Percentiles rank a stretch among this genome's conserved stretches.
phyloP scores from a whole-genome alignment of 2,797 vertebrate species.

The Peromyscus aztecus region DNA sequence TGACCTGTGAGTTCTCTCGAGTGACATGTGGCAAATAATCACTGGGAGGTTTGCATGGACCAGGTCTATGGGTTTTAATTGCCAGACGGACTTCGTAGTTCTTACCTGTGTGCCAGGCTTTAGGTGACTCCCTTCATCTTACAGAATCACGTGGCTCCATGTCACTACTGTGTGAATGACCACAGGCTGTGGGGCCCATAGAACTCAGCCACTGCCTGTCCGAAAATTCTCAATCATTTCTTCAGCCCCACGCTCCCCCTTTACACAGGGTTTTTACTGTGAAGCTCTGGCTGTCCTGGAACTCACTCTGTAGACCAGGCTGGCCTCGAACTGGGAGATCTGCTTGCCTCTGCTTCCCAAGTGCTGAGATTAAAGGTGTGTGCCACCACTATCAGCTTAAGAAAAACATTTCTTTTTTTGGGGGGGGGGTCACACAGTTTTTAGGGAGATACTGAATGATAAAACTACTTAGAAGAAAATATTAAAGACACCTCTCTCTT shows the following conservation, averaged over 20 bases:
- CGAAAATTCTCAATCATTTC: neutral
- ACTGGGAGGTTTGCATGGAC: neutral
- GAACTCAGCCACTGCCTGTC: neutral
- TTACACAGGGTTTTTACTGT: neutral
- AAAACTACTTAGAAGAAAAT: constrained; percentile 5
- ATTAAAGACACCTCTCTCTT: neutral
- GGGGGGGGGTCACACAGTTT: neutral
- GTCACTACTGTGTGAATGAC: neutral
- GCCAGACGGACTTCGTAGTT: too few species aligned
- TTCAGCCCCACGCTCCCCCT: neutral
- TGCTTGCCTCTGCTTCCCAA: neutral
- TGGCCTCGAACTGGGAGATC: neutral
- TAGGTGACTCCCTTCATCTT: neutral
- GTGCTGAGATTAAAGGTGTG: neutral
- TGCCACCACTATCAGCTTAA: neutral
- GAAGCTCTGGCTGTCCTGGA: neutral
- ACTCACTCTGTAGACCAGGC: neutral
- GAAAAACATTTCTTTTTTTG: neutral
- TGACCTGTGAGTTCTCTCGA: neutral
- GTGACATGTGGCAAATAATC: neutral
- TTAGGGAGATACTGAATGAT: neutral
- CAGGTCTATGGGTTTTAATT: neutral
- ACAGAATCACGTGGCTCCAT: neutral
- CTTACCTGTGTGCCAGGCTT: neutral
- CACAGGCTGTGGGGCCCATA: neutral